A percentile compares a stretch with the other conserved stretches of the same genome.
Evolutionary conservation across 2,888 invertebrate genomes (phyloP).

Genomic region (Mimas tiliae): DNA sequence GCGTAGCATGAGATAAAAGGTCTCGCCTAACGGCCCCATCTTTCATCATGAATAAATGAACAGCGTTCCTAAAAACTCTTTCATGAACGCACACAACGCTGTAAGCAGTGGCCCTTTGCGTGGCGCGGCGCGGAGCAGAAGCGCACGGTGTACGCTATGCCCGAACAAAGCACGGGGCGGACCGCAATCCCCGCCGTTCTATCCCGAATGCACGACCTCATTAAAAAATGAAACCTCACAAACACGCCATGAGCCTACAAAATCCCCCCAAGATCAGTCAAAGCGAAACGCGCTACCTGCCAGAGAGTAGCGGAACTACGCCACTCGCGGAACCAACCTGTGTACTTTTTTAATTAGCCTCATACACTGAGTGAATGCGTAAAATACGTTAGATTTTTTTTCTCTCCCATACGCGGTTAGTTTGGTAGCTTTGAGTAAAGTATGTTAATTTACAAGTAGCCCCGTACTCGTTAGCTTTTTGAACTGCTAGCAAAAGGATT

Average conservation of each 20-base stretch:
- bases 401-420: slow-evolving; percentile 73
- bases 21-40: slow-evolving; percentile 25
- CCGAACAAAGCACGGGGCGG: slow-evolving; percentile 62
- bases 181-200: slow-evolving; percentile 60
- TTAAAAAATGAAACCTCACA: slow-evolving; percentile 80
- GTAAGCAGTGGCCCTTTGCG: slow-evolving; percentile 54
- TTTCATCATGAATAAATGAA: slow-evolving; percentile 67
- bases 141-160: slow-evolving; percentile 43
- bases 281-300: slow-evolving; percentile 77
- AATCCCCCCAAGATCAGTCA: slow-evolving; percentile 66
- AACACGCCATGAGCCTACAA: slow-evolving; percentile 65
- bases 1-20: neutral
- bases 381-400: slow-evolving; percentile 77
- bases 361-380: slow-evolving; percentile 80
- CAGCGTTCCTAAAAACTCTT: slow-evolving; percentile 66
- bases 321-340: slow-evolving; percentile 77
- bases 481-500: slow-evolving; percentile 59
- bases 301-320: slow-evolving; percentile 81
- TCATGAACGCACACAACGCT: slow-evolving; percentile 62
- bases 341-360: slow-evolving; percentile 84
- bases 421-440: slow-evolving; percentile 80
- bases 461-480: slow-evolving; percentile 63
- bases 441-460: slow-evolving; percentile 80
- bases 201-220: slow-evolving; percentile 78
- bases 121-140: slow-evolving; percentile 37